A percentile compares a stretch with the other conserved stretches of the same genome.
Conservation (phyloP, 2,113 vertebrate species). For the Mystacornis crossleyi region DNA sequence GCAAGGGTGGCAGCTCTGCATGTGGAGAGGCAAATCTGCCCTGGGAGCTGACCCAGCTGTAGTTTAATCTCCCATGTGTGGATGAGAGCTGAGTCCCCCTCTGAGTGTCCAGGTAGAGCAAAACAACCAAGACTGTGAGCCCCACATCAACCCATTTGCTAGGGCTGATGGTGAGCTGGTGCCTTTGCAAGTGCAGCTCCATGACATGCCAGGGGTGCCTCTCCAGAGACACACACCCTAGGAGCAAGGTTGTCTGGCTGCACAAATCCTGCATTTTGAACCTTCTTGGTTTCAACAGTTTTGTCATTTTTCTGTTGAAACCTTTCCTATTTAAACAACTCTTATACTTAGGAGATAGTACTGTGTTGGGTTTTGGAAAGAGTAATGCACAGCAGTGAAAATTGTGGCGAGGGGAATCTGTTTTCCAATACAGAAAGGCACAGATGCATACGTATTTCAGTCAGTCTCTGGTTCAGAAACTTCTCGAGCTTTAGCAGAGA, state of each 20-base stretch:
- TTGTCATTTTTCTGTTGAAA: not conserved
- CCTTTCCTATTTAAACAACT: not conserved
- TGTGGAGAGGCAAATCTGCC: not conserved
- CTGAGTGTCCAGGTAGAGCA: not conserved
- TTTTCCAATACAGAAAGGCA: not conserved
- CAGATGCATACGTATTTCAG: not conserved
- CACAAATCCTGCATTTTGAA: not conserved
- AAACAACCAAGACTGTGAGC: rapidly evolving
- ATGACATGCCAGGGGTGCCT: rapidly evolving
- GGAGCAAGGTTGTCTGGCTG: not conserved
- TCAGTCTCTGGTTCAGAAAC: not conserved
- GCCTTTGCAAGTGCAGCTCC: not conserved
- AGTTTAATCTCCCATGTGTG: not conserved
- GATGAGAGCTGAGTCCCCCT: not conserved
- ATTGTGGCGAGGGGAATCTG: not conserved
- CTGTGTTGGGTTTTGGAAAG: not conserved
- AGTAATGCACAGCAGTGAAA: not conserved
- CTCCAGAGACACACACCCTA: not conserved
- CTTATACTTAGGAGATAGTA: not conserved
- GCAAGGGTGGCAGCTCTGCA: rapidly evolving
- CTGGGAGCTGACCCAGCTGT: not conserved
- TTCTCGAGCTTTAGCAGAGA: rapidly evolving
- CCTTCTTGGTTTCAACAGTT: not conserved
- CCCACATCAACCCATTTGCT: not conserved
- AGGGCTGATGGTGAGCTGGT: not conserved